These are phyloP conservation scores for Drosophila subquinaria DNA, from an alignment of 2,888 invertebrate species.

Conservation along the genomic window DNA sequence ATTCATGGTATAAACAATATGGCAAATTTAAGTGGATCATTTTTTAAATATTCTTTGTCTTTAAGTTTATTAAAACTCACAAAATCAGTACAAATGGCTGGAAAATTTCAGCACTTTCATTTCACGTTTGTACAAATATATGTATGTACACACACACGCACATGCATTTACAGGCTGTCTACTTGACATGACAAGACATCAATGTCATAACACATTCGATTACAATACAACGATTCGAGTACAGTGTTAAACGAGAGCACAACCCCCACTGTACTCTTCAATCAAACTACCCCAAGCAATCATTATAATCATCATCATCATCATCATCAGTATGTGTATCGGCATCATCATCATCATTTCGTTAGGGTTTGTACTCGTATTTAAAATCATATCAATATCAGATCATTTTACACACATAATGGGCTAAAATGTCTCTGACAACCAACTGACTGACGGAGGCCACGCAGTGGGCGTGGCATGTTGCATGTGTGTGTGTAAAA, in stretches of 20 bases:
- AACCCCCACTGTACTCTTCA: neutral
- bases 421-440: slow-evolving; percentile 41
- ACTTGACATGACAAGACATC: slow-evolving; percentile 70
- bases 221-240: slow-evolving; percentile 37
- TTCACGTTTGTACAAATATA: neutral
- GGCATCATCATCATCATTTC: slow-evolving; percentile 6
- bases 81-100: too few species aligned
- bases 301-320: slow-evolving; percentile 6
- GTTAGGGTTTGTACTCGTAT: slow-evolving; percentile 41
- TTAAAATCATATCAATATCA: slow-evolving; percentile 71
- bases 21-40: neutral
- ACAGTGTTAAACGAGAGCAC: slow-evolving; percentile 11
- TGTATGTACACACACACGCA: neutral
- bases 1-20: too few species aligned
- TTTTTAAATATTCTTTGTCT: neutral
- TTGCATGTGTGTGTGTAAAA: slow-evolving; percentile 1
- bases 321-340: neutral
- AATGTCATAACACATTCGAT: slow-evolving; percentile 64
- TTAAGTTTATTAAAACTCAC: neutral
- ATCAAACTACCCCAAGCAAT: slow-evolving; percentile 16
- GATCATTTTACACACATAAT: slow-evolving; percentile 66
- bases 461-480: slow-evolving; percentile 23
- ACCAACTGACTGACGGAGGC: slow-evolving; percentile 11
- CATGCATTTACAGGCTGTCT: slow-evolving; percentile 13
- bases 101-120: neutral